Conservation (phyloP, 2,888 invertebrate genomes). For the Chesias legatella region DNA sequence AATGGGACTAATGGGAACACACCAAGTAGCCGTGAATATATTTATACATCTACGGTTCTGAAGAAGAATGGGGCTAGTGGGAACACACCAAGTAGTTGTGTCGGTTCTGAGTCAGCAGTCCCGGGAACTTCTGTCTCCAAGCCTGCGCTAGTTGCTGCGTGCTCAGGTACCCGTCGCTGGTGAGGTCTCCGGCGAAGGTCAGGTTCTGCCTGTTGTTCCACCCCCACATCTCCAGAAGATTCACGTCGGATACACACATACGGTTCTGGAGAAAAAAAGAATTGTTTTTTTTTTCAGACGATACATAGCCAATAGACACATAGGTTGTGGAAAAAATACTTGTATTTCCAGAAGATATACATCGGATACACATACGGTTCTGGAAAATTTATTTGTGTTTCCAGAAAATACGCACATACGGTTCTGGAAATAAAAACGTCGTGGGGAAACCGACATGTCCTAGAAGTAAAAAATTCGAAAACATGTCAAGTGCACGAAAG, state of each 20-base stretch:
- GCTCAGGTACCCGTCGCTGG: constrained; percentile 83
- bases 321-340: not conserved
- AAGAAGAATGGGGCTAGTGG: no score
- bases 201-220: constrained; percentile 82
- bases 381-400: no score
- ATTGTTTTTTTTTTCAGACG: not conserved
- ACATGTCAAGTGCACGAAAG: no score
- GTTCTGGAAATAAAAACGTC: no score
- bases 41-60: no score
- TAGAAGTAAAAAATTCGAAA: no score
- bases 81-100: constrained; percentile 82
- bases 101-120: constrained; percentile 78
- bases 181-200: constrained; percentile 81
- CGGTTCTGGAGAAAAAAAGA: constrained; percentile 56
- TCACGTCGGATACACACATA: constrained; percentile 84
- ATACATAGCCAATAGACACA: no score
- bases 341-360: not conserved
- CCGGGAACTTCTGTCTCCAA: constrained; percentile 83
- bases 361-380: no score
- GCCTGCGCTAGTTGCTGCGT: constrained; percentile 84
- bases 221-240: constrained; percentile 83
- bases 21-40: no score
- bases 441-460: no score
- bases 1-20: no score
- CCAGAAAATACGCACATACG: no score